Conservation (phyloP, 2,797 vertebrate genomes). For the Nannoperca australis region DNA sequence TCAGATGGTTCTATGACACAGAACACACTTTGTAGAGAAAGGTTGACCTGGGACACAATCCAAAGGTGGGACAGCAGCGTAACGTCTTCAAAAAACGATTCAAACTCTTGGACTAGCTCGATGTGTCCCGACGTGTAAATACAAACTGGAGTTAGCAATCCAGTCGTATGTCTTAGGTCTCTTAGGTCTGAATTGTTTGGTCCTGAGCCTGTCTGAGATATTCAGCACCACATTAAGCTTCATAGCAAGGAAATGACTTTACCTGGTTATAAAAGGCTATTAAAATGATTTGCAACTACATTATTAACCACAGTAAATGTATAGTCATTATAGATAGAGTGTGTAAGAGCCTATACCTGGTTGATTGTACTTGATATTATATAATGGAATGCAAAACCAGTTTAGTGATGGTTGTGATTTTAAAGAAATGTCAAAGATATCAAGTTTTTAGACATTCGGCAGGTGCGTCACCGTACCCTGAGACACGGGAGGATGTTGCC, state of each 20-base stretch:
- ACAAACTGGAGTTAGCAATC: not conserved
- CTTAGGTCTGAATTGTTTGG: not conserved
- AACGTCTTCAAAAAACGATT: not conserved
- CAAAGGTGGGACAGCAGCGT: not conserved
- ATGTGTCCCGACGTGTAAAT: not conserved
- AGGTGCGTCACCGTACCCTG: conserved; percentile 58
- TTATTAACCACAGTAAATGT: not conserved
- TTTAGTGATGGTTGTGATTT: not conserved
- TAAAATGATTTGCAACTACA: not conserved
- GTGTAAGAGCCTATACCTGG: not conserved
- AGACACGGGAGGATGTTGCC: conserved; percentile 82
- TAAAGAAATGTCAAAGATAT: not conserved
- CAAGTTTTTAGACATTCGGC: not conserved
- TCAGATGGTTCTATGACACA: conserved; percentile 80
- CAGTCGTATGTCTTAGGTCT: not conserved
- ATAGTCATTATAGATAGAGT: too few relatives aligned
- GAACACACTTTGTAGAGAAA: not conserved
- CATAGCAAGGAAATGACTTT: not conserved
- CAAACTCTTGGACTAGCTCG: not conserved
- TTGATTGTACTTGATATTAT: not conserved
- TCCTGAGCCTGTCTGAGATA: not conserved
- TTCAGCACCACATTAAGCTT: not conserved
- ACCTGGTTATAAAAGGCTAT: not conserved
- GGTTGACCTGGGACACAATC: not conserved
- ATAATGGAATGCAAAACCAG: not conserved